Base-by-base conservation (phyloP, 2,113 vertebrate species). In the Eira barbara region DNA sequence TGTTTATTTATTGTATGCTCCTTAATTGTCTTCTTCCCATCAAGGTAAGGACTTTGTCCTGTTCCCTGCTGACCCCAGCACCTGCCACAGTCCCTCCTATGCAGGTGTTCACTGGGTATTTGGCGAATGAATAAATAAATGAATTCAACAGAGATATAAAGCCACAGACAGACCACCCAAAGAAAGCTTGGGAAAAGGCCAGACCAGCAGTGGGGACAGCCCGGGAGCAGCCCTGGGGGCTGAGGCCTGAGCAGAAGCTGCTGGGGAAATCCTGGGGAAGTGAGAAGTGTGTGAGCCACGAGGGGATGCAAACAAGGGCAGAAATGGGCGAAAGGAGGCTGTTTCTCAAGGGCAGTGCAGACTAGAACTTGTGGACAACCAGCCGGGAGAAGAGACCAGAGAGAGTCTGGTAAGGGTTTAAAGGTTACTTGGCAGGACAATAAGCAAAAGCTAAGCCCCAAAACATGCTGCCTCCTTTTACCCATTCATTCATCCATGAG, bases 131-230 rank as follows among this genome's bases (percentile, higher is more conserved):
- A 63, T 31, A 87, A n/a, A 71, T 29, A 78, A 73, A 65, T 36
- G 25, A 79, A 90, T 69, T 52, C 73, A 42, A 18, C 7, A 49
- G 31, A 67, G 67, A 73, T 12, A 18, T 10, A 14, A 23, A 80
- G 42, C 78, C 34, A 27, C 23, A 42, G 17, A 39, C 1, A 34
- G 85, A 39, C 25, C 15, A 27, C 27, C 59, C 39, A 65, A 69
- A 71, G 73, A 69, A 86, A 85, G 80, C 29, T 49, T 29, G 17
- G 73, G 39, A 39, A 45, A 31, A 67, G 67, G n/a, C 45, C 29
- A 55, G 45, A 23, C 65, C 1, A 3, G 76, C 31, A 1, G 11
- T 0, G 39, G 2, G 0, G 25, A 39, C 2, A 15, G 42, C 27
- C 42, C 2, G 14, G 42, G 25, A 76, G 17, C 25, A 34, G 23